These are phyloP conservation scores for Clarias batrachus DNA, from an alignment of 2,113 vertebrate genomes.

Conservation along the genomic window DNA sequence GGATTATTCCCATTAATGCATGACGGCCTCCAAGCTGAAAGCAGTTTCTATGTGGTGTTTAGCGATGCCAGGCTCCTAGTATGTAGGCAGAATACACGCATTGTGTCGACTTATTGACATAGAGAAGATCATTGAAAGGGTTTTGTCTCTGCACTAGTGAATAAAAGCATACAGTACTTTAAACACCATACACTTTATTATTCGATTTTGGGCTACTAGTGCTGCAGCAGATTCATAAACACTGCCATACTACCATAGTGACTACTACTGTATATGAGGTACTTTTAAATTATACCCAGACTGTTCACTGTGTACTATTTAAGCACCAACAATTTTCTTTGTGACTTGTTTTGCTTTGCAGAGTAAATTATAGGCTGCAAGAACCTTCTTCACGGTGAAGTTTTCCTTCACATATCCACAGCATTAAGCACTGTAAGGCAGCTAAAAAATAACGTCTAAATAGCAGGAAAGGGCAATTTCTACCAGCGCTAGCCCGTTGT, in stretches of 20 bases:
- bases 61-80: slow-evolving; percentile 23
- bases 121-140: slow-evolving; percentile 12
- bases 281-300: slow-evolving; percentile 3
- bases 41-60: slow-evolving; percentile 2
- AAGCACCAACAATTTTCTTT: slow-evolving; percentile 19
- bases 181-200: no score
- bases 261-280: background rate
- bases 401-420: background rate
- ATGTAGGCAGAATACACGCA: slow-evolving; percentile 35
- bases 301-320: slow-evolving; percentile 11
- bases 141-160: background rate
- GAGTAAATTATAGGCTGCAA: slow-evolving; percentile 26
- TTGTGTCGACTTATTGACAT: slow-evolving; percentile 29
- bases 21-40: background rate
- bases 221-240: background rate
- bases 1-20: slow-evolving; percentile 32
- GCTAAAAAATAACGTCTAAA: background rate
- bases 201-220: background rate
- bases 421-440: background rate
- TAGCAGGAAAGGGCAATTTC: background rate
- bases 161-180: background rate
- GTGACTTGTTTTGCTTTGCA: slow-evolving; percentile 14
- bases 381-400: background rate
- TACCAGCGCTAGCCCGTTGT: background rate
- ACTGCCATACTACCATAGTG: background rate